Evolutionary conservation across 1,140 invertebrate genomes (phyloP).

Genomic region (Drosophila sulfurigaster): DNA sequence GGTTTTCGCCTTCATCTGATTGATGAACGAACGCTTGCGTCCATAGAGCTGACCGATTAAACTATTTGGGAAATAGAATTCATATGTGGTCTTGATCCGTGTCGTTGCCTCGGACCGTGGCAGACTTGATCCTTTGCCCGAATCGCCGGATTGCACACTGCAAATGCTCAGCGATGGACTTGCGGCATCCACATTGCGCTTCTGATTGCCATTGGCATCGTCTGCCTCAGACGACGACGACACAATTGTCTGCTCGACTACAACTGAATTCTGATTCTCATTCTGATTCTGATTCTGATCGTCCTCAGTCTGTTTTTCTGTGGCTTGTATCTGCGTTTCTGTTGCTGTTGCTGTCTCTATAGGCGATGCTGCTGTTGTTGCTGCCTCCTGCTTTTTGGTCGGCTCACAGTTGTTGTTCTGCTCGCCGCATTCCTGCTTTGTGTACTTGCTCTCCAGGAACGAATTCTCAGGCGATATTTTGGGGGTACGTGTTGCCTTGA

Average conservation of each 20-base stretch:
- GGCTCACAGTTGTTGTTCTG: constrained; percentile 77
- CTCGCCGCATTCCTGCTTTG: constrained; percentile 65
- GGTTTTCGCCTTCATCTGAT: constrained; percentile 91
- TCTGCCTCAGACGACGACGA: constrained; percentile 20
- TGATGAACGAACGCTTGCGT: constrained; percentile 92
- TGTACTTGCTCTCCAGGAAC: constrained; percentile 79
- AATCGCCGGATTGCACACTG: constrained; percentile 82
- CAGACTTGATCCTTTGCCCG: constrained; percentile 83
- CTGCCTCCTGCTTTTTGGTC: constrained; percentile 35
- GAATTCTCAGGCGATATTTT: constrained; percentile 84
- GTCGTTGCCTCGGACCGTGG: constrained; percentile 78
- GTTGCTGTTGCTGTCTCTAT: constrained; percentile 7
- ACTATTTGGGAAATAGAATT: constrained; percentile 92
- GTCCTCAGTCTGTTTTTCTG: constrained; percentile 12
- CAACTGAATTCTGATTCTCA: constrained; percentile 12
- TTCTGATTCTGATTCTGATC: constrained; percentile 24
- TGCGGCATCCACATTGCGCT: constrained; percentile 78
- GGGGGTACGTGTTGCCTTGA: constrained; percentile 78
- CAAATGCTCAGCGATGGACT: constrained; percentile 83
- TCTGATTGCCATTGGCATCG: constrained; percentile 63
- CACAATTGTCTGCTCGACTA: constrained; percentile 19
- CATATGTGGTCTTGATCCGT: constrained; percentile 85
- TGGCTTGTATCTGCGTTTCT: neutral
- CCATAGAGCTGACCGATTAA: constrained; percentile 96
- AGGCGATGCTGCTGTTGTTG: neutral